Base-by-base conservation (phyloP, 2,113 vertebrate genomes). In the Pedionomus torquatus region DNA sequence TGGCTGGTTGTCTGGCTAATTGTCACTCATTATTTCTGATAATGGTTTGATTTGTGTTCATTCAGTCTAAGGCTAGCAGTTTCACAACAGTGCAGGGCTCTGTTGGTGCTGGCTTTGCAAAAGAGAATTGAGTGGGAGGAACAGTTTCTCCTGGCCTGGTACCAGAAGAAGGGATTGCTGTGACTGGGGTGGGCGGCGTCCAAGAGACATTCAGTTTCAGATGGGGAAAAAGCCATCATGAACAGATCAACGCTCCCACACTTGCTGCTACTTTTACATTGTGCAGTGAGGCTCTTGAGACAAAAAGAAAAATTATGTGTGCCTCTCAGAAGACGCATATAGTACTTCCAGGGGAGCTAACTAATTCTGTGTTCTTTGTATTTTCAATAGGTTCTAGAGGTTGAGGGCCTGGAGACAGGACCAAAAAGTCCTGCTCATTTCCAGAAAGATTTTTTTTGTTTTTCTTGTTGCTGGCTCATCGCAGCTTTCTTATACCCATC, bases 21-120 rank as follows among this genome's bases (percentile, higher is more conserved):
- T 95, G 90, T 86, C 71, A 60, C 7, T 90, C 68, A 78, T 91
- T 92, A 52, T 91, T 91, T 90, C 79, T 93, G 43, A 64, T 86
- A 93, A 86, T 83, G 87, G 25, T 64, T 92, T 89, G 49, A 80
- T 93, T 93, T 83, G 85, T 79, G 46, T 65, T 72, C 70, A 48
- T 87, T 83, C 70, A 76, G 28, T 83, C 37, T 83, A 65, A 74
- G 88, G 64, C 46, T 63, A 54, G 43, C 49, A 35, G 46, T 88
- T 96, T 58, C 46, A 69, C 43, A 83, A 74, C 78, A 93, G 54
- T n/a, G 46, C 82, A 17, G 68, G 63, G 71, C 75, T 93, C 44
- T 87, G 64, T 75, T 82, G 69, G 72, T 71, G 41, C 87, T 91
- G 52, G 44, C 54, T 91, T 83, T 86, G 66, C 61, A 58, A 61